Base-by-base conservation (phyloP, 2,888 invertebrate genomes). In the Minunthozetes semirufus region DNA sequence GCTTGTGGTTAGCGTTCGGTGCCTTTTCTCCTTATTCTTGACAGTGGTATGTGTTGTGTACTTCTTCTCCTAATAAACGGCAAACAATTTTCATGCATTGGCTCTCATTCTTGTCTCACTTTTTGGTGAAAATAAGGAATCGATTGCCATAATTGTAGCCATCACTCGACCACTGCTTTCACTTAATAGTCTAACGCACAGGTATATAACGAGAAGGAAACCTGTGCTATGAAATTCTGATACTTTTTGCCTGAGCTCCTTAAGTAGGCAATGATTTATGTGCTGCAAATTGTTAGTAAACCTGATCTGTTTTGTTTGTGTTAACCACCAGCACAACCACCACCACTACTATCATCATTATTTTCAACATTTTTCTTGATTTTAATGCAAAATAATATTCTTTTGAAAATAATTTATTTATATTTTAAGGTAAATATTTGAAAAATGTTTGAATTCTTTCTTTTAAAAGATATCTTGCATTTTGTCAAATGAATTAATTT, bases 221-320 rank as follows among this genome's bases (percentile, higher is more conserved):
- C 29, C 59, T 17, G 59, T 59, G 59, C 59, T 59, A 59, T 27
- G 27, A 63, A 63, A 63, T 15, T 19, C 5, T 50, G 50, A 50
- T n/a, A 50, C n/a, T 50, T 50, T 50, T 50, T 50, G 9, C 2
- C 59, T 42, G 42, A 42, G 42, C 42, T 66, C 33, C 66, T 38
- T 66, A 66, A 66, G 66, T 66, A 27, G 66, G 38, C 66, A 66
- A 66, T 66, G 66, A 66, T 66, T 66, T 66, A 66, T 66, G 66
- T 66, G 66, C 66, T 66, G 66, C 66, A 42, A 66, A 66, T n/a
- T 66, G 66, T 66, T 66, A 66, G 66, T 66, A 66, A 66, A 66
- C 66, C 66, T 66, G 66, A 38, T 66, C 66, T 66, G 38, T 66
- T 66, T 66, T 66, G 66, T 66, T 66, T 66, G 66, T 66, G 66